Conservation (phyloP, 1,140 invertebrate genomes). For the Cephus cinctus region DNA sequence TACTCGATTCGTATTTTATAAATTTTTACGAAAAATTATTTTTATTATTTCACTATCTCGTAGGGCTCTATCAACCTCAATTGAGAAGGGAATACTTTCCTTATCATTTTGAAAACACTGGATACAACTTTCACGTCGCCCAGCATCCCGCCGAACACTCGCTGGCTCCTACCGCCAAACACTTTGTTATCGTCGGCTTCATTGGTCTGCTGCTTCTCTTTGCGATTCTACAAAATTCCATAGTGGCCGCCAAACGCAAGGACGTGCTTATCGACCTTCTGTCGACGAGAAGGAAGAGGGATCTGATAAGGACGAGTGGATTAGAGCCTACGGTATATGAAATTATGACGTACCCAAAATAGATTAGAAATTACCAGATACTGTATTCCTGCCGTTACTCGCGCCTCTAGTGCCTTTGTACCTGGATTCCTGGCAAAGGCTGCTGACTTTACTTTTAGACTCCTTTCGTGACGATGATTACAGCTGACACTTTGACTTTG, state of each 20-base stretch:
- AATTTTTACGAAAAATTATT: no score
- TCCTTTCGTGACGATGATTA: no score
- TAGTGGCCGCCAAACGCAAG: conserved; percentile 39
- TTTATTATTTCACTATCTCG: no score
- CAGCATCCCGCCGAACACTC: conserved; percentile 26
- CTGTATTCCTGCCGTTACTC: no score
- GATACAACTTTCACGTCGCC: conserved; percentile 23
- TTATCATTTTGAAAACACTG: conserved; percentile 20
- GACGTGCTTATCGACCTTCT: conserved; percentile 39
- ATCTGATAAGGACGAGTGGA: conserved; percentile 24
- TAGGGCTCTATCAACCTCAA: no score
- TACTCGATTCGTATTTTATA: no score
- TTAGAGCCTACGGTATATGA: conserved; percentile 31
- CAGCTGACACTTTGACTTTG: no score
- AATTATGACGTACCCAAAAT: no score
- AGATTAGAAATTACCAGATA: no score
- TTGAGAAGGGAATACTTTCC: conserved; percentile 14
- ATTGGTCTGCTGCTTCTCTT: conserved; percentile 50
- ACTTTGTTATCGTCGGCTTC: conserved; percentile 48
- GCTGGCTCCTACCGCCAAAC: conserved; percentile 41
- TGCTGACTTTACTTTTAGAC: no score
- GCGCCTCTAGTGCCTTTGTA: no score
- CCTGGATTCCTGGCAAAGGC: no score
- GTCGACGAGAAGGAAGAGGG: conserved; percentile 38
- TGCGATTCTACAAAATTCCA: conserved; percentile 49